Conservation (phyloP, 2,888 invertebrate species). For the Nysson spinosus region DNA sequence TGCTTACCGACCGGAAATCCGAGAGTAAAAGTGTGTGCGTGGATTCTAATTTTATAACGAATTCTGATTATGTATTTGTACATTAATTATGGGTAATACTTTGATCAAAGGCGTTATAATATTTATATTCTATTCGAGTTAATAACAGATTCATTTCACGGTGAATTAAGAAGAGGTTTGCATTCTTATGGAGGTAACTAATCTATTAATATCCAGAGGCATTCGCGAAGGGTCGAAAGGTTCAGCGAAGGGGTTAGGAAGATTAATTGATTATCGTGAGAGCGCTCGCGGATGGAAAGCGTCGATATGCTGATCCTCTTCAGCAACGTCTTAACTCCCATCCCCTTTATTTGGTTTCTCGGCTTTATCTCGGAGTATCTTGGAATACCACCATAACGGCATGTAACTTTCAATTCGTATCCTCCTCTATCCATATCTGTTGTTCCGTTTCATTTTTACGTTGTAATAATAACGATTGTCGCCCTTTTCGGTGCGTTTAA, state of each 20-base stretch:
- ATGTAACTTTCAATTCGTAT: too few species aligned
- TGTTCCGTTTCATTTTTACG: too few species aligned
- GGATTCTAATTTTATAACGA: too few species aligned
- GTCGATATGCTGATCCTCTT: conserved; percentile 23
- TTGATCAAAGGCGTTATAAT: too few species aligned
- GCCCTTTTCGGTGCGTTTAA: too few species aligned
- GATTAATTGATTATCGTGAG: conserved; percentile 52
- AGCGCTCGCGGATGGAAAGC: conserved; percentile 22
- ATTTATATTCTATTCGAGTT: too few species aligned
- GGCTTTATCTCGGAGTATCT: conserved; percentile 51
- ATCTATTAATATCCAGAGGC: not conserved
- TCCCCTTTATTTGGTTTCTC: conserved; percentile 62
- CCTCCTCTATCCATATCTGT: too few species aligned
- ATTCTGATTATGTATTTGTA: too few species aligned
- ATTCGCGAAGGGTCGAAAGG: conserved; percentile 15
- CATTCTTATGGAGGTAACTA: not conserved
- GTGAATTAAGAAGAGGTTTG: not conserved
- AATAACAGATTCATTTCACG: not conserved
- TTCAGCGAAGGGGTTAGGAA: conserved; percentile 24
- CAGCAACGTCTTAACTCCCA: conserved; percentile 24
- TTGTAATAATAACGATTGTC: too few species aligned
- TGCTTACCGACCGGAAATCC: not conserved
- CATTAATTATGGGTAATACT: too few species aligned
- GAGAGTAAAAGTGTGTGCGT: too few species aligned
- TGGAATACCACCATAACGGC: too few species aligned